Percentiles rank a stretch among this genome's conserved stretches.
Evolutionary conservation across 2,888 invertebrate species (phyloP).

Genomic region (Trisateles emortualis): DNA sequence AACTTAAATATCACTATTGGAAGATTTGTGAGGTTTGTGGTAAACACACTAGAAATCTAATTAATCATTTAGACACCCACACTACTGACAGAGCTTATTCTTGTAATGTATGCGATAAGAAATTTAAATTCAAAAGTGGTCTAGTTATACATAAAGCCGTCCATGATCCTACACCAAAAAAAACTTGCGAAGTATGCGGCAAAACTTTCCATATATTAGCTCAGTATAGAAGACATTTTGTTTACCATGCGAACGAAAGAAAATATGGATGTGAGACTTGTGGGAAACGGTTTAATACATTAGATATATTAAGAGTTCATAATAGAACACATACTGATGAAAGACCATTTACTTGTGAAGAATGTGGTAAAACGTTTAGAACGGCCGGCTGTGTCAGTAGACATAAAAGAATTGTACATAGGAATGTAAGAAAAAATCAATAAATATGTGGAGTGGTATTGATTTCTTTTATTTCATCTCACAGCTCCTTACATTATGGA

Average conservation of each 20-base stretch:
- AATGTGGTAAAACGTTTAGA: conserved; percentile 81
- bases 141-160: conserved; percentile 76
- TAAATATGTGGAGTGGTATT: conserved; percentile 46
- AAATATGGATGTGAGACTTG: conserved; percentile 83
- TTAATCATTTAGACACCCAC: conserved; percentile 78
- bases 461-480: conserved; percentile 40
- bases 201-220: conserved; percentile 83
- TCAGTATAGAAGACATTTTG: conserved; percentile 81
- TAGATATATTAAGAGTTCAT: conserved; percentile 83
- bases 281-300: conserved; percentile 84
- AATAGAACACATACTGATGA: conserved; percentile 82
- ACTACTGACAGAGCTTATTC: conserved; percentile 71
- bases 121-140: conserved; percentile 82
- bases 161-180: conserved; percentile 79
- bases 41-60: conserved; percentile 74
- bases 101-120: conserved; percentile 80
- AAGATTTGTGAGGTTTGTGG: conserved; percentile 83
- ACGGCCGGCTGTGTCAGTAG: conserved; percentile 82
- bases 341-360: conserved; percentile 75
- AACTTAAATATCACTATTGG: conserved; percentile 75
- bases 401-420: conserved; percentile 79
- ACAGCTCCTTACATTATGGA: conserved; percentile 32
- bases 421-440: conserved; percentile 58
- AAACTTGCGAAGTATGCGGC: conserved; percentile 84
- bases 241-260: conserved; percentile 85